phyloP scores from a whole-genome alignment of 1,140 invertebrate species.

The Lordiphosa stackelbergi region DNA sequence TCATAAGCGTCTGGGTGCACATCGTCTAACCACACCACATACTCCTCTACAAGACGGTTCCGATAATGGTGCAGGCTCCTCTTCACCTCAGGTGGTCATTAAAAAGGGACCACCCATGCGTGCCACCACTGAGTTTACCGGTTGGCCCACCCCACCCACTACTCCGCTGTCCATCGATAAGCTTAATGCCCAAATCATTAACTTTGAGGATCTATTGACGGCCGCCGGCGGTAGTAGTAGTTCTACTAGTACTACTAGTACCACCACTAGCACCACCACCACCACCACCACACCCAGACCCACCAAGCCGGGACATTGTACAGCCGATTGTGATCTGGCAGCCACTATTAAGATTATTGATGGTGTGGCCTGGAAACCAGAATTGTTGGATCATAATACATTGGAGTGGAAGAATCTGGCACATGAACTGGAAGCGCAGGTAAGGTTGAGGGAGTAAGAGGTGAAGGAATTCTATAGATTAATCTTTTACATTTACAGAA shows the following conservation, averaged over 20 bases:
- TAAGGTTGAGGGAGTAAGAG: conserved; percentile 53
- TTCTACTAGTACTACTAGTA: conserved; percentile 80
- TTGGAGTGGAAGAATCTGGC: conserved; percentile 90
- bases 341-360: conserved; percentile 90
- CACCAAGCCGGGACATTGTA: conserved; percentile 89
- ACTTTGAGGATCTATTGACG: conserved; percentile 66
- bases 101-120: conserved; percentile 90
- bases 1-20: conserved; percentile 82
- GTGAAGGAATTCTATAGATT: too few relatives aligned
- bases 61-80: conserved; percentile 49
- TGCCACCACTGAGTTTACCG: conserved; percentile 91
- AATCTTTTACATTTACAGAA: too few relatives aligned
- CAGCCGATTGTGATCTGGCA: conserved; percentile 87
- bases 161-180: conserved; percentile 91
- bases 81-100: conserved; percentile 82
- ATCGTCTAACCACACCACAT: conserved; percentile 81
- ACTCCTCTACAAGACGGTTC: conserved; percentile 23
- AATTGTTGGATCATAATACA: conserved; percentile 90
- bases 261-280: conserved; percentile 86
- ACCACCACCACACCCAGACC: conserved; percentile 85
- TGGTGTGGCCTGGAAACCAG: conserved; percentile 89
- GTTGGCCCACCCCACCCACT: conserved; percentile 90
- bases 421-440: conserved; percentile 87
- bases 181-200: conserved; percentile 82
- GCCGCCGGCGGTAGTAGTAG: conserved; percentile 52